Conservation (phyloP, 2,888 invertebrate genomes). For the Hetaerina titia region DNA sequence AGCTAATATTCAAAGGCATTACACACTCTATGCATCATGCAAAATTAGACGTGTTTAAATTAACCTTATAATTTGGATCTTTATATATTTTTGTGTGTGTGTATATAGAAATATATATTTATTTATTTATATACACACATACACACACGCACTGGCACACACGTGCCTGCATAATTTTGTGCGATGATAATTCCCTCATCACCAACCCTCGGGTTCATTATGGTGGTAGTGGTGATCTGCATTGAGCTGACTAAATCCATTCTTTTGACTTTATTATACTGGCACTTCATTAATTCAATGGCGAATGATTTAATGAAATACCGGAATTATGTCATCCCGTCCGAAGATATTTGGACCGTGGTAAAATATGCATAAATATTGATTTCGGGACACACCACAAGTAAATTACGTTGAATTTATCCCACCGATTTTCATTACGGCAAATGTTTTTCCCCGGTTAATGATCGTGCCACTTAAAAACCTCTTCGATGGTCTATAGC, state of each 20-base stretch:
- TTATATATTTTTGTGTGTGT: too few relatives aligned
- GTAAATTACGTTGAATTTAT: not conserved
- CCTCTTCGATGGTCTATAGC: not conserved
- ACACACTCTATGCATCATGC: too few relatives aligned
- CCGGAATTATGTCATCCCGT: not conserved
- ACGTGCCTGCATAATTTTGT: too few relatives aligned
- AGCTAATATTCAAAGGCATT: too few relatives aligned
- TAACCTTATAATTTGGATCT: too few relatives aligned
- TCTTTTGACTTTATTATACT: not conserved
- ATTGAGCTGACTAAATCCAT: not conserved
- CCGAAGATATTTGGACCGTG: not conserved
- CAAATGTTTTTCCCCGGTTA: not conserved
- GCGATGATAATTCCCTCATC: too few relatives aligned
- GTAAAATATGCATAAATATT: not conserved
- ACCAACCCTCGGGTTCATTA: too few relatives aligned
- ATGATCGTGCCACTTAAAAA: constrained; percentile 2
- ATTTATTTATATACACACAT: too few relatives aligned
- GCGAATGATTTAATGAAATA: constrained; percentile 16
- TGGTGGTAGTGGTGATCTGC: too few relatives aligned
- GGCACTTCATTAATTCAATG: not conserved
- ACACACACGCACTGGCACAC: too few relatives aligned
- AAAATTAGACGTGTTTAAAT: too few relatives aligned
- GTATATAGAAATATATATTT: too few relatives aligned
- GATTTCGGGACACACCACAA: not conserved
- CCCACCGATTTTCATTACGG: not conserved